Evolutionary conservation across 2,888 invertebrate genomes (phyloP).

Genomic region (Parelbella ahira): DNA sequence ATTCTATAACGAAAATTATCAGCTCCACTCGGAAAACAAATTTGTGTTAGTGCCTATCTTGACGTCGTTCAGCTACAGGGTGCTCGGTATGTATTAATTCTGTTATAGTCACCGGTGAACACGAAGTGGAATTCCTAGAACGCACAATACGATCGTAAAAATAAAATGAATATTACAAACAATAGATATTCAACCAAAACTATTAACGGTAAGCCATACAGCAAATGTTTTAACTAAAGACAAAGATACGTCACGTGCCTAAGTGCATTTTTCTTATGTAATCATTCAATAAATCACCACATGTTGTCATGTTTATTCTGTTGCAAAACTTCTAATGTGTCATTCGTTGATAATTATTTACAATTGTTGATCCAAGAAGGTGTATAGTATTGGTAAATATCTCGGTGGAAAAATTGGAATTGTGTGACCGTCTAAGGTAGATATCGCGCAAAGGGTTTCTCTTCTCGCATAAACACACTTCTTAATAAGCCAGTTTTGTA

Average conservation of each 20-base stretch:
- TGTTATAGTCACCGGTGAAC: not conserved
- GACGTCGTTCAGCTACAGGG: slow-evolving; percentile 52
- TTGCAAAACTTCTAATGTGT: slow-evolving; percentile 4
- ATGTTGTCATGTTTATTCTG: slow-evolving; percentile 13
- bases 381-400: too few relatives aligned
- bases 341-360: too few relatives aligned
- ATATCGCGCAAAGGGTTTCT: too few relatives aligned
- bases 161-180: slow-evolving; percentile 7
- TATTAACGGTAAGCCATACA: slow-evolving; percentile 7
- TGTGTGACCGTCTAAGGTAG: too few relatives aligned
- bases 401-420: too few relatives aligned
- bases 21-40: slow-evolving; percentile 68
- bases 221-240: slow-evolving; percentile 9
- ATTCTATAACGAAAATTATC: slow-evolving; percentile 76
- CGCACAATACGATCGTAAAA: slow-evolving; percentile 7
- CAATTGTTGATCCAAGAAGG: too few relatives aligned
- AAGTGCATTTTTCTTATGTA: not conserved
- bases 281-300: slow-evolving; percentile 12
- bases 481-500: too few relatives aligned
- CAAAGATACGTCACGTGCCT: slow-evolving; percentile 20
- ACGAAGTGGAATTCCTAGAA: slow-evolving; percentile 1
- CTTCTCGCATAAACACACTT: too few relatives aligned
- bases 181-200: slow-evolving; percentile 16
- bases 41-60: slow-evolving; percentile 62
- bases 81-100: slow-evolving; percentile 33